phyloP scores from a whole-genome alignment of 2,888 invertebrate species.

The Habrosyne pyritoides region DNA sequence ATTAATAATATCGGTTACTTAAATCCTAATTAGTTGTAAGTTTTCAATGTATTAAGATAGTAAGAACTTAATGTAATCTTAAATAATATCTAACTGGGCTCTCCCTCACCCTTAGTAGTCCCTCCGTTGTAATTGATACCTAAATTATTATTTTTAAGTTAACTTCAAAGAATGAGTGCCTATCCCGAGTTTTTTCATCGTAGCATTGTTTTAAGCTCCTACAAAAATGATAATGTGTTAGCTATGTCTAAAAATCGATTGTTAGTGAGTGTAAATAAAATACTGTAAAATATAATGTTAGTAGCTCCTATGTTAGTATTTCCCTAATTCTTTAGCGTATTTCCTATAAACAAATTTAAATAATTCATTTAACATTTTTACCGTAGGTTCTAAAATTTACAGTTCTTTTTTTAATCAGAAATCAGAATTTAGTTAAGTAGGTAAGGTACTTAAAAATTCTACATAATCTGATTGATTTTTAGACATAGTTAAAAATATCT shows the following conservation, averaged over 20 bases:
- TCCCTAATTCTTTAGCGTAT: too few species aligned
- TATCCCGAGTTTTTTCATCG: neutral
- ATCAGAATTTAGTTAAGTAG: too few species aligned
- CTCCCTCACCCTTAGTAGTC: constrained; percentile 41
- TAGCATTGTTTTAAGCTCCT: neutral
- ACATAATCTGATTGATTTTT: neutral
- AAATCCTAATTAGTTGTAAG: constrained; percentile 34
- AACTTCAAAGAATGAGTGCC: constrained; percentile 1
- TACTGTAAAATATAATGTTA: too few species aligned
- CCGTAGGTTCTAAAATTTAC: neutral
- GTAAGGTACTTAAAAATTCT: too few species aligned
- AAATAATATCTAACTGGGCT: constrained; percentile 41
- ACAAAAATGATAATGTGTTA: neutral
- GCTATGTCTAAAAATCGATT: neutral
- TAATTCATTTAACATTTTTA: too few species aligned
- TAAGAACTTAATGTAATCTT: constrained; percentile 22
- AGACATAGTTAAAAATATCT: neutral
- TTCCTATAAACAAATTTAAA: too few species aligned
- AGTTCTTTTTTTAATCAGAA: neutral
- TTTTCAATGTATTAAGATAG: constrained; percentile 23
- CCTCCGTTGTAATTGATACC: constrained; percentile 43
- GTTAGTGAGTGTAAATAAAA: too few species aligned
- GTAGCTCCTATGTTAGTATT: too few species aligned
- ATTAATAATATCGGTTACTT: constrained; percentile 42
- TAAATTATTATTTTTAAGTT: constrained; percentile 50